Conservation (phyloP, 2,113 vertebrate species). For the Laticauda colubrina region DNA sequence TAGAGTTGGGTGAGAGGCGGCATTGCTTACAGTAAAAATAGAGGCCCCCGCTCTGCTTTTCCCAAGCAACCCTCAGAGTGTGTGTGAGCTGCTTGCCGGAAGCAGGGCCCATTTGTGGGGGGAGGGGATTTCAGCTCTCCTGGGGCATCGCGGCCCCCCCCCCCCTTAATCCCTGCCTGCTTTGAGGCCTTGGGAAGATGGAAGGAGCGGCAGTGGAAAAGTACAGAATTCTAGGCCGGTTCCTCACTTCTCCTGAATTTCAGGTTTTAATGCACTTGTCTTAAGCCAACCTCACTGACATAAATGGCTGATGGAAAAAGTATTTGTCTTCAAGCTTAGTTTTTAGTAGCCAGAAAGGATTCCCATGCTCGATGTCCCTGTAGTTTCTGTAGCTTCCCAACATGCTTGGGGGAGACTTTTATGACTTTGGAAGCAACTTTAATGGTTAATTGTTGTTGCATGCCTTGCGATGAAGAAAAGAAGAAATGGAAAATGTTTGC, state of each 20-base stretch:
- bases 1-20: fast-evolving
- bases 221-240: background rate
- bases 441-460: constrained; percentile 17
- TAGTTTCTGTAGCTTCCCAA: background rate
- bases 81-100: background rate
- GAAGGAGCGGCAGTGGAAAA: background rate
- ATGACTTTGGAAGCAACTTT: background rate
- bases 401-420: background rate
- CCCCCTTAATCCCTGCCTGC: background rate
- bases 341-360: background rate
- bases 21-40: background rate
- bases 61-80: background rate
- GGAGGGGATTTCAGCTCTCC: background rate
- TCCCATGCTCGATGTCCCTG: background rate
- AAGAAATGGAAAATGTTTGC: constrained; percentile 18
- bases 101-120: too few relatives aligned
- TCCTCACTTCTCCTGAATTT: background rate
- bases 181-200: fast-evolving
- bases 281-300: background rate
- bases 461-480: constrained; percentile 29
- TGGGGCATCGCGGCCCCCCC: background rate
- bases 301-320: background rate
- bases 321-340: background rate
- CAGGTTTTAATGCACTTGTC: background rate
- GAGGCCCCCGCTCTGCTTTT: background rate